A percentile compares a stretch with the other conserved stretches of the same genome.
Conservation (phyloP, 2,888 invertebrate genomes). For the Pantelozetes paolii region DNA sequence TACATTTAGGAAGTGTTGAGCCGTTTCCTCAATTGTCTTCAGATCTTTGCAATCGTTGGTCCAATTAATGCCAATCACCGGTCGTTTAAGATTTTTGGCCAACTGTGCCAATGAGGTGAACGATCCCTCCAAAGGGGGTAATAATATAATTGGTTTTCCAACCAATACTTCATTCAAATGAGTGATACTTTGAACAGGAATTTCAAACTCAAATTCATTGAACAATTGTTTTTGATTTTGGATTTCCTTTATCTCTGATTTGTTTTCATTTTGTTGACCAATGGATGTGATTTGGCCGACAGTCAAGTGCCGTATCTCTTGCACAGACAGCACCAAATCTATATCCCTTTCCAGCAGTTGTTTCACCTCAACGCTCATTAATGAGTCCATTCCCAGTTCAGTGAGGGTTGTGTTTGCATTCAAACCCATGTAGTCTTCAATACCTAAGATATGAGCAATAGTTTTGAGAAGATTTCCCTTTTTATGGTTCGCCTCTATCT, state of each 20-base stretch:
- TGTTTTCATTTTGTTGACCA: slow-evolving; percentile 48
- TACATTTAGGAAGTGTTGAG: slow-evolving; percentile 23
- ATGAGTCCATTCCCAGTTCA: slow-evolving; percentile 94
- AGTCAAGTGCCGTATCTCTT: slow-evolving; percentile 80
- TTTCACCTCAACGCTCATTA: slow-evolving; percentile 99
- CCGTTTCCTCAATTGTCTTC: slow-evolving; percentile 55
- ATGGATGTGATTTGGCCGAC: slow-evolving; percentile 66
- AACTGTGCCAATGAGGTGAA: slow-evolving; percentile 67
- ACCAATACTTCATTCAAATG: slow-evolving; percentile 49
- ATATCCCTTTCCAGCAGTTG: slow-evolving; percentile 88
- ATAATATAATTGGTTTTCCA: slow-evolving; percentile 55
- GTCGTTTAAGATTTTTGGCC: slow-evolving; percentile 66
- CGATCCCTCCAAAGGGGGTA: slow-evolving; percentile 86
- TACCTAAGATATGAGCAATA: slow-evolving; percentile 55
- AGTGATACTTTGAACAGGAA: slow-evolving; percentile 49
- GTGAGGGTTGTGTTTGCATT: slow-evolving; percentile 73
- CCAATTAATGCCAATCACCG: slow-evolving; percentile 87
- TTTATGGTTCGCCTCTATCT: slow-evolving; percentile 15
- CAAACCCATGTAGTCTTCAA: slow-evolving; percentile 77
- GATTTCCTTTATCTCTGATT: neutral
- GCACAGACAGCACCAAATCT: slow-evolving; percentile 81
- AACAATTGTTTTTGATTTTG: slow-evolving; percentile 28
- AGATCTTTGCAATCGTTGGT: slow-evolving; percentile 68
- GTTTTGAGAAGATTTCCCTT: slow-evolving; percentile 18
- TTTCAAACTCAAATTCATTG: slow-evolving; percentile 2